These are phyloP conservation scores for Tinea trinotella DNA, from an alignment of 2,888 invertebrate genomes.

Conservation along the genomic window DNA sequence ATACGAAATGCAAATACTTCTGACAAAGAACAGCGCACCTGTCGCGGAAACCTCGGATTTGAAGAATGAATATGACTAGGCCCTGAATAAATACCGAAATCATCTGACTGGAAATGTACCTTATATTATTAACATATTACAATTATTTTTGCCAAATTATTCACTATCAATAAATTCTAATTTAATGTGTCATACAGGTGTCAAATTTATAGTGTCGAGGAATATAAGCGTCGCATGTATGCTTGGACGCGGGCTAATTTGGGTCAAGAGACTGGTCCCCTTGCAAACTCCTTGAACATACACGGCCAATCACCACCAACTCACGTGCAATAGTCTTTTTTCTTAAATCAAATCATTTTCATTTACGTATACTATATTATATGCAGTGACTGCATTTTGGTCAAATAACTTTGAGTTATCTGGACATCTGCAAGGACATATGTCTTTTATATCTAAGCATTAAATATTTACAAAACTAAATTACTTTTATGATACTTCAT, in stretches of 20 bases:
- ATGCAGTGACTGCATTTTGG: conserved; percentile 23
- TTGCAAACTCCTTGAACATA: conserved; percentile 63
- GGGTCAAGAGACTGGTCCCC: conserved; percentile 66
- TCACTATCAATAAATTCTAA: conserved; percentile 18
- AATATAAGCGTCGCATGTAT: conserved; percentile 10
- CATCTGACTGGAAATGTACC: too few relatives aligned
- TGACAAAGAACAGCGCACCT: too few relatives aligned
- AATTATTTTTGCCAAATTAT: too few relatives aligned
- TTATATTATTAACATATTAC: too few relatives aligned
- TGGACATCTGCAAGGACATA: conserved; percentile 39
- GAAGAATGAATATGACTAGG: too few relatives aligned
- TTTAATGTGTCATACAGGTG: conserved; percentile 16
- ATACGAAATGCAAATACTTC: too few relatives aligned
- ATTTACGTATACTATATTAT: conserved; percentile 66
- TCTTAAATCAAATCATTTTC: conserved; percentile 65
- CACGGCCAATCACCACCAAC: conserved; percentile 59
- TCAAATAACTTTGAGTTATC: conserved; percentile 40
- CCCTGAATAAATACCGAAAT: too few relatives aligned
- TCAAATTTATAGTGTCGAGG: conserved; percentile 15
- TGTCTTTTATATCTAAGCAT: background rate
- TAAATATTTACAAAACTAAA: too few relatives aligned
- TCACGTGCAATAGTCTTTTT: conserved; percentile 44
- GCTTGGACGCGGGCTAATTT: conserved; percentile 31
- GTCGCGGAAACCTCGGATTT: too few relatives aligned
- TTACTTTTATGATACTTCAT: background rate